Evolutionary conservation across 2,797 vertebrate genomes (phyloP).

Genomic region (Spinibarbus caldwelli): DNA sequence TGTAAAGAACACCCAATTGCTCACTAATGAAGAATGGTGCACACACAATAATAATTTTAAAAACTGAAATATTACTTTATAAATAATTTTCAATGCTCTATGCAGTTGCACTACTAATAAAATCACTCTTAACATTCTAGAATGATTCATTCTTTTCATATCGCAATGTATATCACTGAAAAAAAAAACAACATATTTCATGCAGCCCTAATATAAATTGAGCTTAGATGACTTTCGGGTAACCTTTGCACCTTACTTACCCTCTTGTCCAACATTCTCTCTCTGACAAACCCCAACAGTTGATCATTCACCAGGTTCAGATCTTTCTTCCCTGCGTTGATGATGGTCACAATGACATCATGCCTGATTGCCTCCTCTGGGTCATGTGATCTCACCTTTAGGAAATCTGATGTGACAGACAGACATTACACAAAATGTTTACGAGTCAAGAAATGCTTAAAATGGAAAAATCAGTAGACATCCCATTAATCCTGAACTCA

Average conservation of each 20-base stretch:
- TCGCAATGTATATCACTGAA: not conserved
- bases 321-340: conserved; percentile 97
- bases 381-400: conserved; percentile 98
- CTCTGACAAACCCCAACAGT: conserved; percentile 94
- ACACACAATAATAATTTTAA: not conserved
- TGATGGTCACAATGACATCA: conserved; percentile 98
- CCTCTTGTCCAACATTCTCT: conserved; percentile 96
- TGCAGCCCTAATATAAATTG: too few species aligned
- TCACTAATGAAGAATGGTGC: not conserved
- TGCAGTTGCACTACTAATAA: too few species aligned
- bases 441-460: not conserved
- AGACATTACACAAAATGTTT: conserved; percentile 5
- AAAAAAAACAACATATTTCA: too few species aligned
- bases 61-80: not conserved
- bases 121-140: not conserved
- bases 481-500: conserved; percentile 60
- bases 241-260: conserved; percentile 75
- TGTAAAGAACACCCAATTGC: not conserved
- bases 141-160: not conserved
- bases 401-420: conserved; percentile 82
- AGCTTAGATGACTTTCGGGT: not conserved
- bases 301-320: conserved; percentile 97
- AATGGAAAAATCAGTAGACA: not conserved
- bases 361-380: conserved; percentile 99
- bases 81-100: not conserved